Evolutionary conservation across 2,797 vertebrate species (phyloP), one percentile per base, ranked within the genome.

Genomic region (Phrynocephalus vlangalii): DNA sequence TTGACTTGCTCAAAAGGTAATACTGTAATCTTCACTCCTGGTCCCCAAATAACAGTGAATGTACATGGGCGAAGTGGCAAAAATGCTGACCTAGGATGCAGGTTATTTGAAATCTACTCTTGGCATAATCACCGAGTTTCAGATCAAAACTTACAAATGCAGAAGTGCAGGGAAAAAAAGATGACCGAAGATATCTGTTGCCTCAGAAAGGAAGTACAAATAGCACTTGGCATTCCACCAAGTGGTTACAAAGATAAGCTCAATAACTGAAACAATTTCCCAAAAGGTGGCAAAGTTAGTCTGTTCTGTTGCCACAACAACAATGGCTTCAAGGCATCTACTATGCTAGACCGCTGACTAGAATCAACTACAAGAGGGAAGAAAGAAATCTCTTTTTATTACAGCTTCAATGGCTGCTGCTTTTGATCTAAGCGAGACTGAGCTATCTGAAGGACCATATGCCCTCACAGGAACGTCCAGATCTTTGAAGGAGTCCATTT

Each of bases 1-100:
- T 87, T 86, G 85, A 85, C 84, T 30, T 82, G 56, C 44, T 30
- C 24, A 4, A 52, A 90, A 82, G 72, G 83, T 79, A 83, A 73
- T 72, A 70, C 6, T 50, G 26, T 48, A 83, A 67, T 13, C 6
- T 15, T 79, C 13, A 52, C 50, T 20, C 15, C 52, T 24, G 2
- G 5, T 71, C 81, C 68, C 28, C 5, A 44, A 68, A n/a, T 11
- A 30, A 44, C 16, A 68, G 38, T 30, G 18, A 77, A 67, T 44
- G 13, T 73, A 44, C 60, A 67, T 2, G 26, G 4, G 33, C 28
- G 38, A 84, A 67, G 33, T 26, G 6, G 70, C 22, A 8, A 44
- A 33, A 84, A 56, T 7, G 9, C 70, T 3, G 68, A 38, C 18
- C 11, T 26, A 48, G 33, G 26, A 50, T 11, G 30, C 3, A 5